Evolutionary conservation across 30 jellyfish, hydroid and myxozoan species (phyloP), one percentile per base, ranked within the genome.

Genomic region (Sanderia malayensis): DNA sequence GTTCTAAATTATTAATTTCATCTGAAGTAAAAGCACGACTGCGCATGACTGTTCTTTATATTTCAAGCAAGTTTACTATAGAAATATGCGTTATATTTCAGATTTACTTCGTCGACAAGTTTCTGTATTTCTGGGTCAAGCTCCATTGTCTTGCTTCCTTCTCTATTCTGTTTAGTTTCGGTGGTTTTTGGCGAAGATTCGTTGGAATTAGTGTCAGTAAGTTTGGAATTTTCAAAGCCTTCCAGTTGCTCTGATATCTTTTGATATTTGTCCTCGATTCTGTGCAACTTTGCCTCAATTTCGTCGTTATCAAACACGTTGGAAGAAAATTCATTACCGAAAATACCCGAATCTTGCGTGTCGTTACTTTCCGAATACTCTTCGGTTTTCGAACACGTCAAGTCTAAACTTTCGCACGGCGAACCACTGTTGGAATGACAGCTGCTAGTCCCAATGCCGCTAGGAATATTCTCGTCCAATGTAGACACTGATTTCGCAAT

Each of bases 101-200:
- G 31, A 49, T 78, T 78, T 23, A 78, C 89, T 20, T 78, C 89
- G 32, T 64, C 89, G 28, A 78, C 70, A 17, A 78, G 41, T 41
- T 52, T 64, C 73, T 63, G 67, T 0, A 78, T 65, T 28, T 78
- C 89, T 3, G 89, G 89, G 23, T 78, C 89, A 19, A 78, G 76
- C 31, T 61, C 74, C 24, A 45, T 7, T 13, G 2, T 41, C 23
- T 30, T 9, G 0, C 11, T 28, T 34, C 28, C 25, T 7, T 37
- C 27, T 2, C 11, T n/a, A 10, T 19, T 52, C 0, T 57, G 29
- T n/a, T 31, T 1, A 31, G 52, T 37, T 37, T 37, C 52, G 52
- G 52, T 37, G 13, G 13, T 37, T 13, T 4, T 37, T 13, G 52
- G 52, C 52, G 13, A 37, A 37, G 13, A 4, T 13, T 37, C 52